Conservation (phyloP, 2,113 vertebrate genomes). For the Pelodiscus sinensis region DNA sequence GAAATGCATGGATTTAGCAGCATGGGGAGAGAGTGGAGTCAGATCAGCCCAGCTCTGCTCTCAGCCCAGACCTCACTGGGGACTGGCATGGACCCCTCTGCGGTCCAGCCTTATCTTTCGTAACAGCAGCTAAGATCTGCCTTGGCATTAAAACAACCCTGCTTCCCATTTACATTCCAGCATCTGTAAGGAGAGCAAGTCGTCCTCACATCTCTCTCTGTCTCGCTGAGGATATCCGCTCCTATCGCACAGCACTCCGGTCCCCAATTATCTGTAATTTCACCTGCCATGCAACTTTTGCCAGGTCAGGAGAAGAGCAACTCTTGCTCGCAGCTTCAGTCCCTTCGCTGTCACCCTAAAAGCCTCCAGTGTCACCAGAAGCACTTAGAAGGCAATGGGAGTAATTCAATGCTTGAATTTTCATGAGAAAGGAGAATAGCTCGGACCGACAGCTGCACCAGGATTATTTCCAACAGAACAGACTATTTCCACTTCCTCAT, state of each 20-base stretch:
- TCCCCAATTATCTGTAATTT: not conserved
- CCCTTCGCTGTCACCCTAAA: too few species aligned
- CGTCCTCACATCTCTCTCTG: not conserved
- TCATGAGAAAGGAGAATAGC: not conserved
- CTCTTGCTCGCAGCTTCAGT: too few species aligned
- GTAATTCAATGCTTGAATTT: not conserved
- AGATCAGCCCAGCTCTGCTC: not conserved
- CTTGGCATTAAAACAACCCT: not conserved
- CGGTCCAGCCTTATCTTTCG: not conserved
- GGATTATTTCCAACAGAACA: not conserved
- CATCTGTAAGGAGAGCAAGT: not conserved
- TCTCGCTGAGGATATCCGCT: not conserved
- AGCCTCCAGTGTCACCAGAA: not conserved
- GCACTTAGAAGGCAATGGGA: not conserved
- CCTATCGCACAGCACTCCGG: not conserved
- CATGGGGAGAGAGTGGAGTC: not conserved
- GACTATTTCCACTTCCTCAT: not conserved
- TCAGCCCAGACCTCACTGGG: not conserved
- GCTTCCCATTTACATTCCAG: not conserved
- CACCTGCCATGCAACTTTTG: not conserved
- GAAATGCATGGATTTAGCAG: not conserved
- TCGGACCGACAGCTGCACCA: rapidly evolving
- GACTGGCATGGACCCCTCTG: not conserved
- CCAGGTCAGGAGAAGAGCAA: not conserved
- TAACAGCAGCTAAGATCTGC: not conserved